Percentiles rank a stretch among this genome's conserved stretches.
phyloP scores from a whole-genome alignment of 2,888 invertebrate species.

The Dascillus cervinus region DNA sequence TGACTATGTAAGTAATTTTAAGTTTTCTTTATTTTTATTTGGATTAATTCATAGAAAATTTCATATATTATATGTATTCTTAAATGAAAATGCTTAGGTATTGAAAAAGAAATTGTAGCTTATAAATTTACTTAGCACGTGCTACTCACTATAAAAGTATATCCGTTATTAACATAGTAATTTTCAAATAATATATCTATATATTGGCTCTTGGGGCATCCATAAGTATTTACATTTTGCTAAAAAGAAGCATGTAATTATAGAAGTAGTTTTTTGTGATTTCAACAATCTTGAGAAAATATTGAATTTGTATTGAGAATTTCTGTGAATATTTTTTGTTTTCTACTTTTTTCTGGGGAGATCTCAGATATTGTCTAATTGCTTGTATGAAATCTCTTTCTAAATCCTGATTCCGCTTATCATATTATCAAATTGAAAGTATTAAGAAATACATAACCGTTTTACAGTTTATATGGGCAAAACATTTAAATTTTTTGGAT shows the following conservation, averaged over 20 bases:
- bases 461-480: slow-evolving; percentile 32
- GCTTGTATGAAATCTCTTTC: too few relatives aligned
- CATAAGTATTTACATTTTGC: slow-evolving; percentile 28
- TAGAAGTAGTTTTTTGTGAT: slow-evolving; percentile 29
- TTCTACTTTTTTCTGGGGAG: slow-evolving; percentile 7
- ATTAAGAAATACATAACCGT: slow-evolving; percentile 30
- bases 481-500: slow-evolving; percentile 19
- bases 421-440: slow-evolving; percentile 21
- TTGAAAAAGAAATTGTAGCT: slow-evolving; percentile 7
- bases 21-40: slow-evolving; percentile 10
- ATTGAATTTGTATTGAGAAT: slow-evolving; percentile 19
- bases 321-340: slow-evolving; percentile 8
- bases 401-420: slow-evolving; percentile 30
- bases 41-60: slow-evolving; percentile 12
- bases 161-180: slow-evolving; percentile 31
- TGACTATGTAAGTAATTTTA: slow-evolving; percentile 5
- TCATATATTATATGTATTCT: slow-evolving; percentile 15
- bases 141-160: slow-evolving; percentile 20
- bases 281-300: slow-evolving; percentile 35
- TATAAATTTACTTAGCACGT: slow-evolving; percentile 13
- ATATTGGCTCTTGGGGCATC: slow-evolving; percentile 40
- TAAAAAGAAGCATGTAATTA: slow-evolving; percentile 23
- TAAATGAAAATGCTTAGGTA: slow-evolving; percentile 13
- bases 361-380: background rate
- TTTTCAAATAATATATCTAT: slow-evolving; percentile 34